Percentiles rank a stretch among this genome's conserved stretches.
phyloP scores from a whole-genome alignment of 2,113 vertebrate genomes.

The Pterocles burchelli region DNA sequence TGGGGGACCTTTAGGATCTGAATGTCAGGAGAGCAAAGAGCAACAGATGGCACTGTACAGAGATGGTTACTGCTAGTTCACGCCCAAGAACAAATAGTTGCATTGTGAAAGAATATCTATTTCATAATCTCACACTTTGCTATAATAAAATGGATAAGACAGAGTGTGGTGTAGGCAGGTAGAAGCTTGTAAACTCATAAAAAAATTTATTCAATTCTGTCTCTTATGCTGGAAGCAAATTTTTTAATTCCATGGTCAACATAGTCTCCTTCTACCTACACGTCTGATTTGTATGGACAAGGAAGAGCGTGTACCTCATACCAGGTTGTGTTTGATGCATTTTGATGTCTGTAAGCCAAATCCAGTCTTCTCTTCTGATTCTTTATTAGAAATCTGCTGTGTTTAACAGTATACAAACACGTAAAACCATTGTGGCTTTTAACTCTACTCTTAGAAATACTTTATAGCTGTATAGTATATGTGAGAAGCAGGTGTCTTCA shows the following conservation, averaged over 20 bases:
- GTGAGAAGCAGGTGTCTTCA: background rate
- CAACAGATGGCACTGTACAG: background rate
- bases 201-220: background rate
- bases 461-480: fast-evolving
- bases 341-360: background rate
- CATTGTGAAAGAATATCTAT: background rate
- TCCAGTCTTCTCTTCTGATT: background rate
- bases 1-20: background rate
- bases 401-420: background rate
- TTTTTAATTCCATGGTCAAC: background rate
- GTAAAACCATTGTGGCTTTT: background rate
- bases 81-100: background rate
- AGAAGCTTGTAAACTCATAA: background rate
- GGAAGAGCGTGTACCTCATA: background rate
- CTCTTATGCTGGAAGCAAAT: background rate
- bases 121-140: background rate
- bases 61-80: background rate
- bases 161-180: background rate
- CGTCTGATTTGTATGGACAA: background rate
- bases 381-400: background rate
- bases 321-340: background rate
- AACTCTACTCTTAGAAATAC: background rate
- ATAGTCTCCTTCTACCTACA: background rate
- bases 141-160: background rate
- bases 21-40: background rate